These are phyloP conservation scores for Chrosomus eos DNA, from an alignment of 2,797 vertebrate species.

Conservation along the genomic window DNA sequence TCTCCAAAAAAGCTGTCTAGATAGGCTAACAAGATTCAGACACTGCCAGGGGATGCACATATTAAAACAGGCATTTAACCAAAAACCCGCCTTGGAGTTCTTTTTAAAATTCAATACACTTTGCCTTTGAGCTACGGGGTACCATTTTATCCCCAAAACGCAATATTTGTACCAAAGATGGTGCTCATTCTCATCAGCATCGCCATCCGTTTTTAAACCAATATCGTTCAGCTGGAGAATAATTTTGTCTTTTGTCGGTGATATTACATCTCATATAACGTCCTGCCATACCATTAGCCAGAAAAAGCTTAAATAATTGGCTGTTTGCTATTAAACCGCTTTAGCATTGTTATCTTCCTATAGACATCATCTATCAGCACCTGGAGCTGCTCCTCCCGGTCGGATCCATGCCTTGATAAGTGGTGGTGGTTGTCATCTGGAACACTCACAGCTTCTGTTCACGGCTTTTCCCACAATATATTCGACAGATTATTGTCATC, in stretches of 20 bases:
- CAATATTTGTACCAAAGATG: background rate
- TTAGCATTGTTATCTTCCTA: background rate
- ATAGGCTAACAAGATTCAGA: background rate
- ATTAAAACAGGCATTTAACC: background rate
- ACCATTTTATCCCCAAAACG: background rate
- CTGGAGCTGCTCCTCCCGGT: constrained; percentile 81
- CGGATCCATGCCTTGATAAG: constrained; percentile 81
- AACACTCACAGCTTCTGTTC: constrained; percentile 17
- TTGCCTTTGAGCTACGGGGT: background rate
- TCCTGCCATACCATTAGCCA: background rate
- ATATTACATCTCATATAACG: background rate
- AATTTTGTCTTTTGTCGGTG: background rate
- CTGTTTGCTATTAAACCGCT: background rate
- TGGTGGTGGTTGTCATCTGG: constrained; percentile 82
- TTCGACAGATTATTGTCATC: background rate
- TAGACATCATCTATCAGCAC: constrained; percentile 62
- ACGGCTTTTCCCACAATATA: background rate
- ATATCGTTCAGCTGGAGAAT: background rate
- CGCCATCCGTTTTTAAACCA: background rate
- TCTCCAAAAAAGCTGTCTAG: background rate
- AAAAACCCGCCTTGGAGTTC: background rate
- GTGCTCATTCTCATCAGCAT: constrained; percentile 4
- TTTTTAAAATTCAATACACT: background rate
- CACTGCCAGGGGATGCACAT: background rate
- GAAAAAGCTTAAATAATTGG: background rate